Percentiles rank a stretch among this genome's conserved stretches.
These are phyloP conservation scores for Marmota flaviventris DNA, from an alignment of 2,113 vertebrate genomes.

Conservation along the genomic window DNA sequence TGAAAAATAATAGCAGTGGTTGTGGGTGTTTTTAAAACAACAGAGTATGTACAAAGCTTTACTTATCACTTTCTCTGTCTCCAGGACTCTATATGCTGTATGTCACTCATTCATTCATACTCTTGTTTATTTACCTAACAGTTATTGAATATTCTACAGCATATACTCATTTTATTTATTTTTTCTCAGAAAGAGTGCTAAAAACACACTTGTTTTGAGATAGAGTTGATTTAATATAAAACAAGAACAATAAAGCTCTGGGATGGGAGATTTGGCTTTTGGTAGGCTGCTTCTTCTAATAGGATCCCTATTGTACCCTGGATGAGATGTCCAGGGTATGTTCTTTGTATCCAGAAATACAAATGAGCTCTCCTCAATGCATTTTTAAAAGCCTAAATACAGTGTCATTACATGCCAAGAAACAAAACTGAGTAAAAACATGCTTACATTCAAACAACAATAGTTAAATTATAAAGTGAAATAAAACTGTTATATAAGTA, in stretches of 20 bases:
- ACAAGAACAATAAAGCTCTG: background rate
- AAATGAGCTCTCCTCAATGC: background rate
- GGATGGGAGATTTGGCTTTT: background rate
- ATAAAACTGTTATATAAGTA: background rate
- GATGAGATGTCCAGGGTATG: background rate
- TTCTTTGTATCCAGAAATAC: background rate
- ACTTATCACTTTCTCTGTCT: background rate
- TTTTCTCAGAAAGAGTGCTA: background rate
- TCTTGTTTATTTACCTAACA: background rate
- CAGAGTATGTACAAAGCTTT: background rate
- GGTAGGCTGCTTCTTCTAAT: background rate
- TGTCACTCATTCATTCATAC: background rate
- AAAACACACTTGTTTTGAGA: background rate
- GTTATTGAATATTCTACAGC: background rate
- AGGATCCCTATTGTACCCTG: background rate
- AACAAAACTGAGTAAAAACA: conserved; percentile 14
- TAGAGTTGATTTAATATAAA: background rate
- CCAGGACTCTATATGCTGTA: background rate
- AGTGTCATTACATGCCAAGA: background rate
- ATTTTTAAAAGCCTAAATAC: conserved; percentile 8
- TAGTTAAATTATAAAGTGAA: conserved; percentile 6
- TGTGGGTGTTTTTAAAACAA: background rate
- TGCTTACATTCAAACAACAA: background rate
- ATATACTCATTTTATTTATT: background rate
- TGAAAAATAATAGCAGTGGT: background rate